Base-by-base conservation (phyloP, 2,888 invertebrate genomes). In the Hirtodrosophila confusa region DNA sequence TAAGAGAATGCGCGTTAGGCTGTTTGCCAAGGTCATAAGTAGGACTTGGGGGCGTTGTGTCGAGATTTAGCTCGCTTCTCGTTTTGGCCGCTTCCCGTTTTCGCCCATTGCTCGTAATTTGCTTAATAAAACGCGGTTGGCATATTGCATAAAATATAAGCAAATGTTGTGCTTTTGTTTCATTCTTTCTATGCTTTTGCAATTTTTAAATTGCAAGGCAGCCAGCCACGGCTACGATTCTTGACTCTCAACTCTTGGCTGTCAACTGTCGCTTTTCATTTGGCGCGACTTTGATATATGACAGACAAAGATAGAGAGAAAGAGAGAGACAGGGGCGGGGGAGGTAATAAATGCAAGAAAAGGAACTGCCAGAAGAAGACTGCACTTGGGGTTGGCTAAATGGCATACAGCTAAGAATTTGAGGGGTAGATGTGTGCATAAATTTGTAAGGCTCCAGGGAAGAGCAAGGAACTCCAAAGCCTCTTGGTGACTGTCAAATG, bases 21-120 rank as follows among this genome's bases (percentile, higher is more conserved):
- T 83, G 84, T 88, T 78, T 86, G 84, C 82, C 84, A 84, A 84
- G 88, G 84, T 84, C 88, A 82, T 86, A 88, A 88, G 88, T 87
- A 87, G 77, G 84, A 73, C 82, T 83, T 73, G 57, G 55, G 41
- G 24, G 63, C 27, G 36, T 50, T 49, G 57, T 66, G 76, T 72
- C 63, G 84, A 73, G 82, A 79, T 76, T 83, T 75, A 6, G 64
- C 57, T 54, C 55, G 83, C 35, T 31, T 41, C 36, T 44, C 23
- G 41, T 31, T 54, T 58, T 40, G 31, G 50, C 24, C 44, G 35
- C 50, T 61, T 43, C 33, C 50, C 55, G 39, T 45, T 48, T 56
- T 27, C 5, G 58, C 56, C 40, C 73, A 73, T 80, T 77, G 77
- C 58, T 84, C 83, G 82, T 82, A 88, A 82, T 82, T 82, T 82